These are phyloP conservation scores for Romanomermis culicivorax DNA, from an alignment of 2,888 invertebrate genomes.

Conservation along the genomic window DNA sequence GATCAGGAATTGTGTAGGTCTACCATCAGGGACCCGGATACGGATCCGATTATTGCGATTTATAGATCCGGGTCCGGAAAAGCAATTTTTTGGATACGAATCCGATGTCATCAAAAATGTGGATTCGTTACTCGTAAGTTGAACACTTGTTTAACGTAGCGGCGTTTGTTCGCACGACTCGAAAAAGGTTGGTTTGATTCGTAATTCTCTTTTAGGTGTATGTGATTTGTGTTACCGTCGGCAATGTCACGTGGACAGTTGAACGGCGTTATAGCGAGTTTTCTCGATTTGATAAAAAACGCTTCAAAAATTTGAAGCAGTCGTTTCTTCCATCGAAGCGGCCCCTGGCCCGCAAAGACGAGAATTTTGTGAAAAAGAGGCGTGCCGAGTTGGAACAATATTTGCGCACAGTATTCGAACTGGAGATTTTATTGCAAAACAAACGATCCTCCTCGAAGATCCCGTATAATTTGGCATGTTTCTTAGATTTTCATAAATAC, in stretches of 20 bases:
- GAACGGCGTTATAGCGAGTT: constrained; percentile 73
- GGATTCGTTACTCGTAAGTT: no score
- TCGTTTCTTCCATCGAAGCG: constrained; percentile 79
- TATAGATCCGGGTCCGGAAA: no score
- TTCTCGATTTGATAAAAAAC: constrained; percentile 56
- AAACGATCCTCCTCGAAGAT: constrained; percentile 42
- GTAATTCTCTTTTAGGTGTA: constrained; percentile 28
- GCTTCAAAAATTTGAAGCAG: constrained; percentile 41
- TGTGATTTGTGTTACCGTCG: constrained; percentile 30
- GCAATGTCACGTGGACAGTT: constrained; percentile 47
- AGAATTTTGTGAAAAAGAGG: constrained; percentile 61
- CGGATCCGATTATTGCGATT: no score
- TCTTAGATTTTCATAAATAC: constrained; percentile 67
- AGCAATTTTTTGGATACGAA: no score
- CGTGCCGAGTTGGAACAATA: constrained; percentile 57
- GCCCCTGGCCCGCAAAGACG: constrained; percentile 66
- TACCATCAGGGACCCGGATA: no score
- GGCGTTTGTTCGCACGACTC: no score
- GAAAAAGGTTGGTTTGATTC: no score
- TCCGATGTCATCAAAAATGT: no score
- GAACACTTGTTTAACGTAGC: no score
- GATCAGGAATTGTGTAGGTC: no score
- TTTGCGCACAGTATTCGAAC: constrained; percentile 40
- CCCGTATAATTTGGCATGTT: constrained; percentile 57
- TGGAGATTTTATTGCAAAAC: constrained; percentile 38